Base-by-base conservation (phyloP, 2,797 vertebrate species). In the Distichodus sexfasciatus region DNA sequence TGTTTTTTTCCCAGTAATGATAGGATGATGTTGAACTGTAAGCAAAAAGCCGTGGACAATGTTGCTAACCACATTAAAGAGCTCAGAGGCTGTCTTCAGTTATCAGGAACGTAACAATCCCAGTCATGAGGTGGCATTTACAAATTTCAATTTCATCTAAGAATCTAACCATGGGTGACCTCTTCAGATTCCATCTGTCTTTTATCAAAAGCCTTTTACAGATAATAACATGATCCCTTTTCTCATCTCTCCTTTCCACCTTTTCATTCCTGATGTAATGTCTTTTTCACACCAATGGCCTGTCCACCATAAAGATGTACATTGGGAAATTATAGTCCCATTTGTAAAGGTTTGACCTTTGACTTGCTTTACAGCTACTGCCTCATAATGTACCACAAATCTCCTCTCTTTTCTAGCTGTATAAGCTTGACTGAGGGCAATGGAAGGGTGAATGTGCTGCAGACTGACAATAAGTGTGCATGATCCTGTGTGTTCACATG, bases 401-500 rank as follows among this genome's bases (percentile, higher is more conserved):
- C 10, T 10, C 63, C 29, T 26, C 48, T 48, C 38, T 28, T 36
- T 71, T 57, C 24, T 46, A 31, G 21, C 61, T 29, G 48, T 53
- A 63, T 35, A 14, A 57, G 53, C 60, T 51, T 11, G 31, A 57
- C 3, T 24, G 44, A 67, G 48, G 59, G 58, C 48, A 55, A 1
- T 24, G 29, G 29, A 35, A 46, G 35, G 62, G 46, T 55, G 35
- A 17, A 57, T 28, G 41, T 51, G 69, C 28, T 46, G 17, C 17
- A 36, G 8, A 14, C 36, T 51, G 33, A 40, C 54, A 61, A 63
- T 47, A 31, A 67, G 29, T 36, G 35, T 53, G 50, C 15, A 46
- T 71, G 51, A 82, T 84, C 78, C 79, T 71, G 77, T 76, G 76
- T 86, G 85, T 87, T 85, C 43, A 69, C 47, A 53, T 82, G 84